A percentile compares a stretch with the other conserved stretches of the same genome.
Conservation (phyloP, 53 echinoderm and acorn worm genomes). For the Astropecten irregularis region DNA sequence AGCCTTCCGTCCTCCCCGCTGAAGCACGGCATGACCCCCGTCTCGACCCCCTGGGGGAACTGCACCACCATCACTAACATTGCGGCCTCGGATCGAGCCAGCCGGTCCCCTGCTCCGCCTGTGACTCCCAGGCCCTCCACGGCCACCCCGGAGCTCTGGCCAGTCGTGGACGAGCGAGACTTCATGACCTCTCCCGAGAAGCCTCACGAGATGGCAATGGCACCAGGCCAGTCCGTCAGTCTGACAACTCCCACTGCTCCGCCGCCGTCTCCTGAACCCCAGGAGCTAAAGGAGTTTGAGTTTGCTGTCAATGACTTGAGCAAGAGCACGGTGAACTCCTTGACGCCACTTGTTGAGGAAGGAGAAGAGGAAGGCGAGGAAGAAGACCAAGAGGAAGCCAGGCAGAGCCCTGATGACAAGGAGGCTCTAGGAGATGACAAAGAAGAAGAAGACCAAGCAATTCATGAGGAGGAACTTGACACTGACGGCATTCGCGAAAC, state of each 20-base stretch:
- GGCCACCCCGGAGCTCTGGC: conserved; percentile 86
- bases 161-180: conserved; percentile 85
- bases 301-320: conserved; percentile 62
- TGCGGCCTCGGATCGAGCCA: conserved; percentile 53
- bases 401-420: too few species aligned
- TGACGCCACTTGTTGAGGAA: conserved; percentile 80
- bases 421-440: neutral
- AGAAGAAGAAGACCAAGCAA: neutral
- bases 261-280: conserved; percentile 93
- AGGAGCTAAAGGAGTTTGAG: conserved; percentile 59
- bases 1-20: conserved; percentile 19
- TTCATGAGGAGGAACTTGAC: neutral
- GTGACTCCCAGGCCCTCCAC: conserved; percentile 70
- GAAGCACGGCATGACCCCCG: conserved; percentile 32
- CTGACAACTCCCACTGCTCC: conserved; percentile 85
- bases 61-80: conserved; percentile 55
- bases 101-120: conserved; percentile 56
- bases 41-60: conserved; percentile 69
- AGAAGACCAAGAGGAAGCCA: neutral
- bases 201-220: conserved; percentile 26
- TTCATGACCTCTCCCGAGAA: conserved; percentile 76
- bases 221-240: conserved; percentile 44
- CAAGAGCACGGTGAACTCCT: conserved; percentile 59
- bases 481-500: too few species aligned
- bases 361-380: conserved; percentile 75